Evolutionary conservation across 2,113 vertebrate genomes (phyloP).

Genomic region (Oreamnos americanus): DNA sequence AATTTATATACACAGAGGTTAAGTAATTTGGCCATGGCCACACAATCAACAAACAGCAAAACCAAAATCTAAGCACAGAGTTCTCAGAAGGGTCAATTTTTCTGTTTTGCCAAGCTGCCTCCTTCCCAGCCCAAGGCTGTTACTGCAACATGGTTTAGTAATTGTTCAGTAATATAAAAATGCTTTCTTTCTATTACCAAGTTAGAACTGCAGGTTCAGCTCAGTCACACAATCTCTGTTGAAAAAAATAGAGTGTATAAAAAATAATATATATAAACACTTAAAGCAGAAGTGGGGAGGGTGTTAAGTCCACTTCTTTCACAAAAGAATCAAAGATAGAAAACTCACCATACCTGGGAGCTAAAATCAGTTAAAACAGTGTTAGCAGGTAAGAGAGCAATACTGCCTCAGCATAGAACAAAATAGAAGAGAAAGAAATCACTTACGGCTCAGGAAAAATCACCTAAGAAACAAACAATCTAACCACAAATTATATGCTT

Average conservation of each 20-base stretch:
- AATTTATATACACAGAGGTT: neutral
- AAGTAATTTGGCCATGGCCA: slow-evolving; percentile 12
- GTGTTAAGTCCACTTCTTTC: neutral
- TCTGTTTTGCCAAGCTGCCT: neutral
- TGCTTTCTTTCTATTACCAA: slow-evolving; percentile 14
- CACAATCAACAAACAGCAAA: neutral
- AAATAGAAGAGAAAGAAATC: neutral
- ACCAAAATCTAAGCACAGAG: slow-evolving; percentile 9
- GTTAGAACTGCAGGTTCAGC: slow-evolving; percentile 12
- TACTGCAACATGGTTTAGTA: neutral
- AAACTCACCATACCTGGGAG: neutral
- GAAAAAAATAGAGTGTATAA: neutral
- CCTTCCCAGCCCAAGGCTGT: neutral
- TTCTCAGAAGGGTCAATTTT: neutral
- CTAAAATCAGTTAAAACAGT: neutral
- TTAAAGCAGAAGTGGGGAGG: neutral
- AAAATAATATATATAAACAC: neutral
- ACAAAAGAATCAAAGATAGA: neutral
- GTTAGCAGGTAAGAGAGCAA: neutral
- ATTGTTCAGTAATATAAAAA: slow-evolving; percentile 31
- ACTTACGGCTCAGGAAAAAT: neutral
- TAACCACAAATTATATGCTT: neutral
- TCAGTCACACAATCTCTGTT: neutral
- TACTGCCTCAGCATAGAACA: neutral
- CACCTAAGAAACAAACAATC: neutral